phyloP scores from a whole-genome alignment of 2,113 vertebrate species.

The Plotosus lineatus region DNA sequence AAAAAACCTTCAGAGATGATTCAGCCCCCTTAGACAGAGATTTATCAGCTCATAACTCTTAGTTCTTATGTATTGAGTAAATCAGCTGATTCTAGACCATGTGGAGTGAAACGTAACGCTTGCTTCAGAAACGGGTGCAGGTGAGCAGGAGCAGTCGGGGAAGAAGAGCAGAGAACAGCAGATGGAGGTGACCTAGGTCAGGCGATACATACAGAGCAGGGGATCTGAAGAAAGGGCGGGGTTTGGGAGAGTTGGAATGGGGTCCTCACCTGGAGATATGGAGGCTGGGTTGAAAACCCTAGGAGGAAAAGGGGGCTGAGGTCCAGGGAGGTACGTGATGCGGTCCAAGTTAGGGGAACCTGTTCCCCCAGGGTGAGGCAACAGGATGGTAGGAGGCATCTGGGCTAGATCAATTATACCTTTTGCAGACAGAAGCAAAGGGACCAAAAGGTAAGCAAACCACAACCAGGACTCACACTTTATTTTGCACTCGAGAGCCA shows the following conservation, averaged over 20 bases:
- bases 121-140: slow-evolving; percentile 2
- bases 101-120: not conserved
- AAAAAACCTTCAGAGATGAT: not conserved
- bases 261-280: slow-evolving; percentile 90
- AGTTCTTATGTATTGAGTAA: not conserved
- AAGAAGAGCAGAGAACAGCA: slow-evolving; percentile 23
- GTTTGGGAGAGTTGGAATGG: slow-evolving; percentile 45
- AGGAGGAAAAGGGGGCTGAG: slow-evolving; percentile 91
- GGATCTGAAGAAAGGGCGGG: slow-evolving; percentile 54
- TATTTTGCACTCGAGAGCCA: slow-evolving; percentile 32
- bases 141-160: slow-evolving; percentile 10
- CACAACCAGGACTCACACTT: slow-evolving; percentile 65
- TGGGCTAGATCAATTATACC: slow-evolving; percentile 99
- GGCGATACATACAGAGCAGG: slow-evolving; percentile 39
- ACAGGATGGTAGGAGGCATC: slow-evolving; percentile 97
- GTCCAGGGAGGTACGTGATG: slow-evolving; percentile 93
- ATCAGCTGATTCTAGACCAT: slow-evolving; percentile 13
- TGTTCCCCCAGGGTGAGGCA: slow-evolving; percentile 95
- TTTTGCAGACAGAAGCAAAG: slow-evolving; percentile 83
- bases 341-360: slow-evolving; percentile 96
- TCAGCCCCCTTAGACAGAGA: not conserved
- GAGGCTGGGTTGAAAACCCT: slow-evolving; percentile 94
- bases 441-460: slow-evolving; percentile 74
- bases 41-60: not conserved
- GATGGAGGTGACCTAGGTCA: slow-evolving; percentile 32